Evolutionary conservation across 1,140 invertebrate genomes (phyloP), one percentile per base, ranked within the genome.

Genomic region (Epicauta chinensis): DNA sequence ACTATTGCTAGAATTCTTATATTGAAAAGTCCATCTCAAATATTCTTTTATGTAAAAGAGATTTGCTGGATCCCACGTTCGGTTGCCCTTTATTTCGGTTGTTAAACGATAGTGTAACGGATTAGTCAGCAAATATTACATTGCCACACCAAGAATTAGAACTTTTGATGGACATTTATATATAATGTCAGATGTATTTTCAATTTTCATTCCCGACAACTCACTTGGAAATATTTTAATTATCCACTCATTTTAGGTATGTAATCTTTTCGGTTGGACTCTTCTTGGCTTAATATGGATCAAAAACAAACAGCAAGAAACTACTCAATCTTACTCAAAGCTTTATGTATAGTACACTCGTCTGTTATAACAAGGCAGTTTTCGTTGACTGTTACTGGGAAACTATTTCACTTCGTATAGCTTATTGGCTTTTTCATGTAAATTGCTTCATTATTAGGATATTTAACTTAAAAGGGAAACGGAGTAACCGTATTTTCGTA

Each of bases 11-110:
- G 23, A 23, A 23, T 23, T 52, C 47, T 49, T 49, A 36, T 36
- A 50, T 15, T 50, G 47, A 50, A 53, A 53, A 39, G 52, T 54
- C 52, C 52, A 54, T 45, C 47, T 51, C 52, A 54, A 54, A 54
- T 44, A 54, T 48, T 54, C 52, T 54, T 49, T 54, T 49, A 54
- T 54, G 52, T 54, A 48, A 54, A 54, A 54, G 51, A 53, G 52
- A 54, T 54, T 54, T 54, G 10, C 23, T 38, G 32, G 37, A 41
- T 54, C 52, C 48, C 52, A 54, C 52, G 52, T 54, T 44, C 48
- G 52, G 44, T 14, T 44, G 44, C 45, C 52, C 52, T 48, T 54
- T 44, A 54, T 54, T 54, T 54, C 41, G 44, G 38, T 32, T 32
- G 37, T 39, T 54, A 49, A 43, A 54, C 42, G 41, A 44, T 49